Evolutionary conservation across 2,888 invertebrate genomes (phyloP), one percentile per base, ranked within the genome.

Genomic region (Epicampocera succincta): DNA sequence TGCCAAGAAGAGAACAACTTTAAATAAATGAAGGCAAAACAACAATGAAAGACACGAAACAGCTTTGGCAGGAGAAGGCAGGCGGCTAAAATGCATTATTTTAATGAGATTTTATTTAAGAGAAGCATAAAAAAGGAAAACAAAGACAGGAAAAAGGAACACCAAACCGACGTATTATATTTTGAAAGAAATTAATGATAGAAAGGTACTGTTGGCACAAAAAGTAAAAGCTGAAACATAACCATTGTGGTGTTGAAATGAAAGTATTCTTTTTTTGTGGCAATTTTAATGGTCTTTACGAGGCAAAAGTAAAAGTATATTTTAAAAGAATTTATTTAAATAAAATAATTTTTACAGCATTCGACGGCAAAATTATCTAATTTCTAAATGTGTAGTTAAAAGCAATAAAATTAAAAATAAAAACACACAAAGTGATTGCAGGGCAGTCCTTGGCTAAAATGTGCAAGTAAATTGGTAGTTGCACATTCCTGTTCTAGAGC

Each of bases 51-150:
- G 58, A 46, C 58, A 60, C 38, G 12, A 48, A 69, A 60, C 69
- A 71, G 42, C 60, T 33, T 9, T 61, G 58, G 11, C 4, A 2
- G 40, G 6, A 33, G 50, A 56, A 56, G 50, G 58, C 71, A 54
- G 69, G 63, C n/a, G 60, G 77, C 15, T 12, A 46, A 73, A 82
- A 74, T 82, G 82, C 82, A 82, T 82, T 82, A 82, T 78, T 82
- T 82, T 82, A 82, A 82, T 82, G 82, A 82, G 82, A 82, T 82
- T 69, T 82, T 82, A 75, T 72, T 78, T 82, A 71, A 71, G 66
- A 71, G 77, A 74, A 78, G 44, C 78, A 13, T 61, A 48, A 42
- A n/a, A 61, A 61, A 42, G 8, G 1, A 17, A 44, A 15, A 50
- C 8, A 15, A 25, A n/a, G 8, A 52, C 25, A 60, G 3, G 44